Conservation (phyloP, 2,797 vertebrate genomes). For the Centroberyx gerrardi region DNA sequence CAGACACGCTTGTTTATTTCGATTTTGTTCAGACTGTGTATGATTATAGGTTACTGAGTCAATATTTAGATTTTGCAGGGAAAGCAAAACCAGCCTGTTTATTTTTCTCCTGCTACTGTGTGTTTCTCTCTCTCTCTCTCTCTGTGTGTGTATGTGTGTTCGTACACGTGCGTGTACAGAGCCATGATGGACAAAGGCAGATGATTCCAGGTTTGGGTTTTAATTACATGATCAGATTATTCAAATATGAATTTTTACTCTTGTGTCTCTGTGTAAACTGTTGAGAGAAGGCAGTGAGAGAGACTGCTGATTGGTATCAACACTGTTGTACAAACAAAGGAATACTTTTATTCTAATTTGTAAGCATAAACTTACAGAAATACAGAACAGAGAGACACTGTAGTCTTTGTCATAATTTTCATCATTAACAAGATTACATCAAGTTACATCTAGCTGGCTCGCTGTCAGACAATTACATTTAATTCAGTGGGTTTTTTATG, state of each 20-base stretch:
- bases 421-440: not conserved
- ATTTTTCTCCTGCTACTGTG: constrained; percentile 71
- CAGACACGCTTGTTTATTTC: constrained; percentile 79
- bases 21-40: constrained; percentile 77
- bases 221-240: not conserved
- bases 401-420: constrained; percentile 1
- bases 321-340: no score
- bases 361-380: no score
- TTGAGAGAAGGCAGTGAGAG: no score
- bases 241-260: not conserved
- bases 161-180: constrained; percentile 21
- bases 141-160: not conserved
- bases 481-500: constrained; percentile 4
- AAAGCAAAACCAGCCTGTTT: constrained; percentile 71
- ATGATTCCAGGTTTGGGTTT: constrained; percentile 8
- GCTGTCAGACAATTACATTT: constrained; percentile 8
- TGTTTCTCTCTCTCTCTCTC: constrained; percentile 7
- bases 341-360: no score
- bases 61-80: constrained; percentile 84
- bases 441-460: constrained; percentile 26
- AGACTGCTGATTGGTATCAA: no score
- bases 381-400: not conserved
- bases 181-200: not conserved
- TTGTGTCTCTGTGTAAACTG: no score
- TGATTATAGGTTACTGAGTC: constrained; percentile 84